phyloP scores from a whole-genome alignment of 37 sponge, comb jelly and placozoan species.

The Diacarnus erythraeanus region DNA sequence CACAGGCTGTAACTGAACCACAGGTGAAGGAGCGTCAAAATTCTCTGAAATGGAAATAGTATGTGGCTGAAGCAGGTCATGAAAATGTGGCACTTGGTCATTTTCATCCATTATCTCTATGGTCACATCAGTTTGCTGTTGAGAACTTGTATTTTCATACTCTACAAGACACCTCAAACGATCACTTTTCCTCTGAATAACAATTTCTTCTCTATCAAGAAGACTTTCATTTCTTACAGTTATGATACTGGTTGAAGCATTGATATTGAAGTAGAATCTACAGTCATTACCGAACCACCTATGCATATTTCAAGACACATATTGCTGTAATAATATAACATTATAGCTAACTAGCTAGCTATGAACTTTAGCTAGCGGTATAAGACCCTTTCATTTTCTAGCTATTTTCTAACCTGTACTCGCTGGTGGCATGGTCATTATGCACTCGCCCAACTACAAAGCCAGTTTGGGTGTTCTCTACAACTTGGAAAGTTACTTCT shows the following conservation, averaged over 20 bases:
- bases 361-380: too few relatives aligned
- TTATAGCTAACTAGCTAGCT: too few relatives aligned
- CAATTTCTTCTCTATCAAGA: conserved; percentile 64
- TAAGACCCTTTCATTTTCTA: too few relatives aligned
- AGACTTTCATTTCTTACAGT: conserved; percentile 1
- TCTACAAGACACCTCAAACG: conserved; percentile 17
- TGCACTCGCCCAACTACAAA: conserved; percentile 2
- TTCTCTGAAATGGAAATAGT: conserved; percentile 13
- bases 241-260: conserved; percentile 14
- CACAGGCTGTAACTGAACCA: conserved; percentile 26
- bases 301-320: too few relatives aligned
- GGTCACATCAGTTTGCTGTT: background rate
- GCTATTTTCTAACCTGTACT: conserved; percentile 10
- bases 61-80: conserved; percentile 23
- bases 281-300: background rate
- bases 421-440: background rate
- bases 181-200: conserved; percentile 8
- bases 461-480: conserved; percentile 11
- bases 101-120: conserved; percentile 57
- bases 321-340: too few relatives aligned
- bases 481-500: conserved; percentile 5
- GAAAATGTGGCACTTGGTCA: conserved; percentile 62
- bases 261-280: conserved; percentile 3
- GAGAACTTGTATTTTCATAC: background rate
- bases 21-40: background rate